These are phyloP conservation scores for Bos javanicus DNA, from an alignment of 2,113 vertebrate species.

Conservation along the genomic window DNA sequence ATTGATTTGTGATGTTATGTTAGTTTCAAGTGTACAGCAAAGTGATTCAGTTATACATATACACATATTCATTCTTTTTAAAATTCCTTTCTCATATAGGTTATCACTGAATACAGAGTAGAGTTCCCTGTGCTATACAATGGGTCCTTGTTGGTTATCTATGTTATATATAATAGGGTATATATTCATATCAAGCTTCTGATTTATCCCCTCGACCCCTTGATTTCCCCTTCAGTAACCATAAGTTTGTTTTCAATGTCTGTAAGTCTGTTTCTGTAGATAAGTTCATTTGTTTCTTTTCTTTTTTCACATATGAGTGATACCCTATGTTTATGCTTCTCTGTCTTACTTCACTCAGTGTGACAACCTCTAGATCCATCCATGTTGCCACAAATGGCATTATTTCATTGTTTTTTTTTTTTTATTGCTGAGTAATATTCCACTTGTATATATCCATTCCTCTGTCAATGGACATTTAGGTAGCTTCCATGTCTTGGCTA, in stretches of 20 bases:
- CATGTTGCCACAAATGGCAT: neutral
- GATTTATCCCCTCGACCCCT: neutral
- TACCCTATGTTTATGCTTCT: neutral
- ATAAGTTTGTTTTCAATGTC: neutral
- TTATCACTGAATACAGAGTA: neutral
- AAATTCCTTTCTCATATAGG: neutral
- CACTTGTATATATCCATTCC: neutral
- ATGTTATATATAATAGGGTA: neutral
- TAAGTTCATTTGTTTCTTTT: neutral
- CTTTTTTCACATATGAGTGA: neutral
- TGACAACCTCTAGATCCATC: neutral
- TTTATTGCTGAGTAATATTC: neutral
- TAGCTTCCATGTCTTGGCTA: neutral
- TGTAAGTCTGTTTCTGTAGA: neutral
- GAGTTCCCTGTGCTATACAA: neutral
- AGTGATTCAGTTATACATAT: neutral
- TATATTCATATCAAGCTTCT: neutral
- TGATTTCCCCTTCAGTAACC: neutral
- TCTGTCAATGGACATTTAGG: neutral
- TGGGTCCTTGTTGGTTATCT: neutral
- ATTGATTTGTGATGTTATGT: neutral
- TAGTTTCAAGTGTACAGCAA: neutral
- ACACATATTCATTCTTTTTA: neutral
- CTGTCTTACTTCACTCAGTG: neutral
- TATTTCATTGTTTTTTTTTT: neutral